Base-by-base conservation (phyloP, 2,113 vertebrate species). In the Misgurnus mizolepis region DNA sequence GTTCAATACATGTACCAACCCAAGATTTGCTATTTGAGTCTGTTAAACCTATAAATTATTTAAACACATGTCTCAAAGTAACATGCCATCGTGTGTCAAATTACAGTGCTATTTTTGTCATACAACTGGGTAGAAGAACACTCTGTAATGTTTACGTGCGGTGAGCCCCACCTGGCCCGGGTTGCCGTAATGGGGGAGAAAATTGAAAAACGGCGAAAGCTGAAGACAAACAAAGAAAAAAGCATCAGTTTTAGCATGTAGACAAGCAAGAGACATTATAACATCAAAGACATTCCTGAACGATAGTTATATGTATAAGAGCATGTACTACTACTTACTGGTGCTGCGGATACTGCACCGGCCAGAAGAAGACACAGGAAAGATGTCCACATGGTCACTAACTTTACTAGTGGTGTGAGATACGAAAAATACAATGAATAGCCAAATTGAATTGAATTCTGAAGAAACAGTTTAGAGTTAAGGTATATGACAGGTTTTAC, bases 321-420 rank as follows among this genome's bases (percentile, higher is more conserved):
- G 4, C 34, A 2, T 69, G 14, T 49, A 90, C 22, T 22, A 22
- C 22, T 22, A 22, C 90, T 89, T 78, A 93, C 91, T 14, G 92
- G 91, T 65, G 86, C 89, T 73, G 90, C 89, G 6, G 87, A 89
- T 53, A 87, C 86, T 22, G 87, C 79, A 78, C 88, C 80, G 14
- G 86, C 85, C 84, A 93, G 82, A 73, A 87, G 91, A 17, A 93
- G 75, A 70, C 89, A 90, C 9, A 91, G 56, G 65, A 92, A 47
- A 62, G 81, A 82, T 8, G 89, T 50, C 79, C 90, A 90, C 91
- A 92, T 93, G 78, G 74, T 87, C 60, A 55, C 47, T 41, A 85
- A 91, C 27, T 34, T 34, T 34, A 89, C 60, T 9, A 39, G 5
- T 12, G 53, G 47, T 5, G 15, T 53, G 47, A 66, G 7, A 5